A percentile compares a stretch with the other conserved stretches of the same genome.
Conservation (phyloP, 2,888 invertebrate species). For the Yponomeuta evonymella region DNA sequence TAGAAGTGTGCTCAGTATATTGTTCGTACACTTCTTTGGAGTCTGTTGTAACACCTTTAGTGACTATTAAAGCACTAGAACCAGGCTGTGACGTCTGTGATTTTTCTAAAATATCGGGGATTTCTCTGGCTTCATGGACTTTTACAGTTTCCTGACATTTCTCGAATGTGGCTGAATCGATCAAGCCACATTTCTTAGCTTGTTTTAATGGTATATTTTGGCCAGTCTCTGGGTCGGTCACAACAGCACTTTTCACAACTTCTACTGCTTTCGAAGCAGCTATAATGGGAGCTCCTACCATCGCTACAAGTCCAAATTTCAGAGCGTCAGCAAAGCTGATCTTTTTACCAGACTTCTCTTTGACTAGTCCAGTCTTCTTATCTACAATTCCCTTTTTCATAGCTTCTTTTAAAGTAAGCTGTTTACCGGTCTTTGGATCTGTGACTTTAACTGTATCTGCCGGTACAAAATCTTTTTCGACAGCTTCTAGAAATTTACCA, state of each 20-base stretch:
- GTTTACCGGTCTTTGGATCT: constrained; percentile 81
- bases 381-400: constrained; percentile 85
- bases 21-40: constrained; percentile 15
- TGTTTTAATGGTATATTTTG: constrained; percentile 87
- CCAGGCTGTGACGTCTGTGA: constrained; percentile 15
- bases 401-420: constrained; percentile 85
- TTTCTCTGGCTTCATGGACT: constrained; percentile 45
- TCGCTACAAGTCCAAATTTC: constrained; percentile 83
- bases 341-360: constrained; percentile 79
- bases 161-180: constrained; percentile 75
- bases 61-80: constrained; percentile 26
- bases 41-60: constrained; percentile 25
- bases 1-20: constrained; percentile 18
- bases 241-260: constrained; percentile 75
- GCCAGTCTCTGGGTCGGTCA: constrained; percentile 85
- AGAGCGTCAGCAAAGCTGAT: constrained; percentile 84
- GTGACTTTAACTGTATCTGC: constrained; percentile 80
- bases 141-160: constrained; percentile 68
- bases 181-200: constrained; percentile 85
- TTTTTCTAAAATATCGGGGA: constrained; percentile 18
- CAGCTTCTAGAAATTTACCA: constrained; percentile 83
- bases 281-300: constrained; percentile 84
- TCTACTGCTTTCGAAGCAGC: constrained; percentile 81
- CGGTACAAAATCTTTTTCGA: constrained; percentile 84
- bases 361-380: constrained; percentile 80